These are phyloP conservation scores for Spilogale gracilis DNA, from an alignment of 2,113 vertebrate species.

Conservation along the genomic window DNA sequence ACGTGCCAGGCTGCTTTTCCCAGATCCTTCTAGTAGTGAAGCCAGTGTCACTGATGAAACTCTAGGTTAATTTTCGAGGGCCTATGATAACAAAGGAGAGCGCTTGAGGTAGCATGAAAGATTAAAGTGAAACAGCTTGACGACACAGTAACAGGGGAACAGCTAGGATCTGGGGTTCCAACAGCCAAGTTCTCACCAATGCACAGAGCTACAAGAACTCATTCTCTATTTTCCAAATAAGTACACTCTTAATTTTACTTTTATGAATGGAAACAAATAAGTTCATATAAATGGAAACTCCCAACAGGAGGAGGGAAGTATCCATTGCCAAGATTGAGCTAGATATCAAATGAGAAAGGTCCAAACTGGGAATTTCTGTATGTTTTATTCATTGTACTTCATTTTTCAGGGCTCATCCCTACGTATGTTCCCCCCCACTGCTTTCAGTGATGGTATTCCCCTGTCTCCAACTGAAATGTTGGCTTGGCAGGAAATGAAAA, in stretches of 20 bases:
- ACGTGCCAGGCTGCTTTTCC: not conserved
- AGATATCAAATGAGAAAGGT: not conserved
- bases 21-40: not conserved
- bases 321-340: not conserved
- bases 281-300: not conserved
- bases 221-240: slow-evolving; percentile 1
- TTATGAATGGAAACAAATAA: slow-evolving; percentile 3
- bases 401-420: not conserved
- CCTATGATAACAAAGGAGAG: not conserved
- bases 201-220: not conserved
- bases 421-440: not conserved
- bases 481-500: slow-evolving; percentile 4
- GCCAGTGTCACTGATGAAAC: not conserved
- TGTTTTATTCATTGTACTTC: slow-evolving; percentile 25
- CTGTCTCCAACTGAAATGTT: not conserved
- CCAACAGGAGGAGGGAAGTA: not conserved
- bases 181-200: not conserved
- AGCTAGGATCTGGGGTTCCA: not conserved
- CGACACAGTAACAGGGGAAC: not conserved
- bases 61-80: not conserved
- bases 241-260: not conserved
- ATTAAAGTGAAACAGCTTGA: not conserved
- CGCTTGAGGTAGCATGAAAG: not conserved
- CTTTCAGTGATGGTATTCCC: not conserved
- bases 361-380: not conserved